phyloP scores from a whole-genome alignment of 2,888 invertebrate genomes.

The Drosophila fulvimacula region DNA sequence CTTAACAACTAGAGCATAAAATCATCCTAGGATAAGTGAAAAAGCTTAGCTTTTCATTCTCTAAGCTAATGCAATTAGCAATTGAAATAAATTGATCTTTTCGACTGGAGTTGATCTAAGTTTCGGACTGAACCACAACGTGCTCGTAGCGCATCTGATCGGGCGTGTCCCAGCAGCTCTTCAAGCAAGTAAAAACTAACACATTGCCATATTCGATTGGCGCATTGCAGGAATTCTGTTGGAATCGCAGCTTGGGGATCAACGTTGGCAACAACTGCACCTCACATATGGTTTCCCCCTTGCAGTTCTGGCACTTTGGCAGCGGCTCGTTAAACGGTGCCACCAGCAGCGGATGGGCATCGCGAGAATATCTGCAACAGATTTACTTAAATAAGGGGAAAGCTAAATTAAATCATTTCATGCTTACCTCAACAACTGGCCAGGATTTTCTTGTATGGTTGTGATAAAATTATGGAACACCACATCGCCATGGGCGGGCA shows the following conservation, averaged over 20 bases:
- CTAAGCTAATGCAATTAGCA: constrained; percentile 67
- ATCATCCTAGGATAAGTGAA: constrained; percentile 78
- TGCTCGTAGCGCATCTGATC: constrained; percentile 89
- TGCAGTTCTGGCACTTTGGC: constrained; percentile 89
- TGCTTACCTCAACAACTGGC: constrained; percentile 91
- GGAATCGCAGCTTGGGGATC: constrained; percentile 89
- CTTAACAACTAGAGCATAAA: constrained; percentile 77
- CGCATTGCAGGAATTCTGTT: constrained; percentile 86
- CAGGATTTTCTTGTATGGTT: constrained; percentile 90
- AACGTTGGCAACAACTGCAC: constrained; percentile 93
- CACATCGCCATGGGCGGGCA: constrained; percentile 92
- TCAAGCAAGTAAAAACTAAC: constrained; percentile 92
- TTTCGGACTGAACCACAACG: constrained; percentile 91
- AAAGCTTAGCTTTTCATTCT: constrained; percentile 78
- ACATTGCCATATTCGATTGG: constrained; percentile 94
- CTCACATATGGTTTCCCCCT: constrained; percentile 91
- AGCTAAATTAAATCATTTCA: not conserved
- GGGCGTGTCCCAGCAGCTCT: constrained; percentile 93
- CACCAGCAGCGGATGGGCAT: constrained; percentile 89
- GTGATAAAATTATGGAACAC: constrained; percentile 92
- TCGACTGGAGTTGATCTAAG: constrained; percentile 51
- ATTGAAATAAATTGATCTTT: constrained; percentile 39
- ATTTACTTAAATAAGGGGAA: not conserved
- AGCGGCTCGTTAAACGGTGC: constrained; percentile 87
- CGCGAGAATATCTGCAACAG: constrained; percentile 90